phyloP scores from a whole-genome alignment of 1,140 invertebrate genomes.

The Diabrotica undecimpunctata region DNA sequence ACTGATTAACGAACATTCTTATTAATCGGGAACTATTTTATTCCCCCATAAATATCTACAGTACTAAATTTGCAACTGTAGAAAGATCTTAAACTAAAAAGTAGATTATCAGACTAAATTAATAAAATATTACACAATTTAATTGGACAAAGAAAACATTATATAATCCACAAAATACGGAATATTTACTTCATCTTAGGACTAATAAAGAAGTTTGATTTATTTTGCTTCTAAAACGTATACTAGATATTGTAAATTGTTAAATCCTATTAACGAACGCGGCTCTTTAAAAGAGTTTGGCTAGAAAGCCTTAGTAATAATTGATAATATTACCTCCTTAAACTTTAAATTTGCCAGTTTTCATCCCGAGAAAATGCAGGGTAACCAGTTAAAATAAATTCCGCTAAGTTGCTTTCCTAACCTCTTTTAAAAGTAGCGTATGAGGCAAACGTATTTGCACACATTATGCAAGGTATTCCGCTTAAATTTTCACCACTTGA shows the following conservation, averaged over 20 bases:
- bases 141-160: too few species aligned
- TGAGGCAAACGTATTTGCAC: constrained; percentile 6
- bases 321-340: not conserved
- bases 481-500: not conserved
- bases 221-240: not conserved
- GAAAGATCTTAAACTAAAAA: too few species aligned
- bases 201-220: not conserved
- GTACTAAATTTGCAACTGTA: too few species aligned
- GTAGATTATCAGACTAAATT: too few species aligned
- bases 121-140: too few species aligned
- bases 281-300: not conserved
- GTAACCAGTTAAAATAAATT: not conserved
- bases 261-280: not conserved
- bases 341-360: not conserved
- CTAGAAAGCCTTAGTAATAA: not conserved
- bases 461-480: not conserved
- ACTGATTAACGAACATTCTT: too few species aligned
- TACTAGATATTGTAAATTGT: not conserved
- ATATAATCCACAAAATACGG: too few species aligned
- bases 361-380: not conserved
- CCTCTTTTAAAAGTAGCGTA: not conserved
- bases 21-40: too few species aligned
- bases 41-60: too few species aligned
- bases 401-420: not conserved
- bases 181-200: not conserved